Base-by-base conservation (phyloP, 2,113 vertebrate species). In the Anhinga anhinga region DNA sequence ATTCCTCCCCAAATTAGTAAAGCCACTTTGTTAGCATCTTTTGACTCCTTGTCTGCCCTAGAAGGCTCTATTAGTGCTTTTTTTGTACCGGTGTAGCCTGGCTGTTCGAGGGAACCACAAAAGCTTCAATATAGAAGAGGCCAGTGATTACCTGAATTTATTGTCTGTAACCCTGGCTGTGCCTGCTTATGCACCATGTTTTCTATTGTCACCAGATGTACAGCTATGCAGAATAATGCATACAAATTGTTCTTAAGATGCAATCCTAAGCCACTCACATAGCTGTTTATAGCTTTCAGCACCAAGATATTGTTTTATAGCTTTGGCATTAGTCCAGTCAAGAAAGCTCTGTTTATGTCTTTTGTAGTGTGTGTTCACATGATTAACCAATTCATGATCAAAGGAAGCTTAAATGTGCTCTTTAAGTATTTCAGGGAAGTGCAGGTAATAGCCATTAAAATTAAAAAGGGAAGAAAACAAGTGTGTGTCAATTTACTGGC, bases 231-330 rank as follows among this genome's bases (percentile, higher is more conserved):
- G 89, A 93, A 77, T 73, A 91, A 91, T 26, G 66, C 87, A 82
- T 90, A 94, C 29, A 95, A 95, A 95, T 88, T 58, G 74, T 80
- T 85, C 53, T 89, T 96, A 91, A 96, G 21, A 50, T 90, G 62
- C 49, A 89, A 77, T 79, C 73, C 62, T 53, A 73, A 86, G 36
- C 58, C 44, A 45, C 58, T 90, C 61, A 47, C 0, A 0, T 82
- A 87, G 84, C 69, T 87, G 61, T 85, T 89, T 69, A 93, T 42
- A 85, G 95, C 73, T 93, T 92, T 94, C 84, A 72, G 73, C 66
- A 90, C 70, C 34, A 66, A 91, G 89, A 47, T 50, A 85, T 3
- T 82, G 50, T 42, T 91, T 95, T 89, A 79, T 70, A 82, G 58
- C 59, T 94, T 91, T 96, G 89, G 84, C 81, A 70, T 87, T 47